Evolutionary conservation across 53 echinoderm and acorn worm genomes (phyloP), one percentile per base, ranked within the genome.

Genomic region (Arbacia lixula): DNA sequence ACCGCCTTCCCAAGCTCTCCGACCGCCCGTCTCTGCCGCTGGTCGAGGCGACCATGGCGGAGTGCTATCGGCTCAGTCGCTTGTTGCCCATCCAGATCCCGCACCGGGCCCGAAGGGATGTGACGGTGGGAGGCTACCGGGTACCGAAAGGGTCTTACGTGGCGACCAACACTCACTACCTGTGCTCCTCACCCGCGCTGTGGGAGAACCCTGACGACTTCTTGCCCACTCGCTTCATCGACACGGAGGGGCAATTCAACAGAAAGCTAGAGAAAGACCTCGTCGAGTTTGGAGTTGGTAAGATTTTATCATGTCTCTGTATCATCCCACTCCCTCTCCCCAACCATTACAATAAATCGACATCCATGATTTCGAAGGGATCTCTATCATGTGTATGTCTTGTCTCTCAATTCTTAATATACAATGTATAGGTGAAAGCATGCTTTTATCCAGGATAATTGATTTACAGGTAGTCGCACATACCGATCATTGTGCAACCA

Each of bases 141-240:
- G 54, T 55, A 3, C 75, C 75, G 6, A 17, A 9, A 53, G 75
- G 75, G 1, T 37, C 75, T 14, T 75, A 75, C 35, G 75, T 75
- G 53, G 75, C 75, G 56, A 53, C 75, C 35, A 75, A 75, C 53
- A 34, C 55, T 6, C 75, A 75, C 36, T 75, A 34, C 75, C 53
- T 75, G 10, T 75, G 75, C 35, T 75, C 75, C 5, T 75, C 55
- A 1, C 55, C 75, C 16, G 53, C 5, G n/a, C 36, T 75, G 6
- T 75, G 75, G 75, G 20, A 55, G 16, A 33, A 36, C 0, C 75
- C 75, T 4, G 36, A 75, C n/a, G 75, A 75, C 20, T 75, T 75
- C 12, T 33, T 31, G 12, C 75, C 75, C n/a, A 54, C 52, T 31
- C 31, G 75, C 32, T 75, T 75, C 3, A 3, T 75, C 24, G 75